Evolutionary conservation across 2,888 invertebrate genomes (phyloP).

Genomic region (Spicauda simplicius): DNA sequence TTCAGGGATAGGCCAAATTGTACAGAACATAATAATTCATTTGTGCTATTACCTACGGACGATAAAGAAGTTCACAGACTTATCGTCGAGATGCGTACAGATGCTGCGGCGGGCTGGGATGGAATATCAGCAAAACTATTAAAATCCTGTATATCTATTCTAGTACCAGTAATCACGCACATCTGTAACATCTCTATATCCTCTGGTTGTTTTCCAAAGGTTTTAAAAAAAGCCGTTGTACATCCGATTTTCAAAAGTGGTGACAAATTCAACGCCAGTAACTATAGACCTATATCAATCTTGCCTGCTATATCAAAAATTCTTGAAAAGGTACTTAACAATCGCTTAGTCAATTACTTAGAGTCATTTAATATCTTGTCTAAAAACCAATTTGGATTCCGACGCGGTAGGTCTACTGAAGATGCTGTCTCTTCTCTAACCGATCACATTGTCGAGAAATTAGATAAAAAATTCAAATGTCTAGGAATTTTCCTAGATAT

Average conservation of each 20-base stretch:
- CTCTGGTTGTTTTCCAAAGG: slow-evolving; percentile 32
- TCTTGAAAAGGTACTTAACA: slow-evolving; percentile 37
- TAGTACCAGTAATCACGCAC: no score
- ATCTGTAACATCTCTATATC: slow-evolving; percentile 16
- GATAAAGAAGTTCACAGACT: slow-evolving; percentile 10
- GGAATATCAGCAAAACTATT: slow-evolving; percentile 13
- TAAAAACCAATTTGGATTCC: slow-evolving; percentile 31
- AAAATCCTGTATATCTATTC: slow-evolving; percentile 4
- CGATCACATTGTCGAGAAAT: slow-evolving; percentile 13
- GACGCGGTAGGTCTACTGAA: slow-evolving; percentile 18
- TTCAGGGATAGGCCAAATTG: neutral
- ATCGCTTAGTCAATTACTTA: slow-evolving; percentile 6
- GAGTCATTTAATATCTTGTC: slow-evolving; percentile 19
- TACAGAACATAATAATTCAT: neutral
- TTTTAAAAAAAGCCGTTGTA: no score
- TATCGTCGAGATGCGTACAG: slow-evolving; percentile 10
- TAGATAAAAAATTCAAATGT: slow-evolving; percentile 31
- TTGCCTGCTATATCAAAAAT: slow-evolving; percentile 37
- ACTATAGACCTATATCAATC: slow-evolving; percentile 22
- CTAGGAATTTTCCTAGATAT: slow-evolving; percentile 20
- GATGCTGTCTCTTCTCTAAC: slow-evolving; percentile 29
- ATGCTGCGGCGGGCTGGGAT: slow-evolving; percentile 22
- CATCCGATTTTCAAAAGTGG: no score
- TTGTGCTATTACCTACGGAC: slow-evolving; percentile 13
- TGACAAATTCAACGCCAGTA: no score